These are phyloP conservation scores for Phoebastria nigripes DNA, from an alignment of 2,797 vertebrate species.

Conservation along the genomic window DNA sequence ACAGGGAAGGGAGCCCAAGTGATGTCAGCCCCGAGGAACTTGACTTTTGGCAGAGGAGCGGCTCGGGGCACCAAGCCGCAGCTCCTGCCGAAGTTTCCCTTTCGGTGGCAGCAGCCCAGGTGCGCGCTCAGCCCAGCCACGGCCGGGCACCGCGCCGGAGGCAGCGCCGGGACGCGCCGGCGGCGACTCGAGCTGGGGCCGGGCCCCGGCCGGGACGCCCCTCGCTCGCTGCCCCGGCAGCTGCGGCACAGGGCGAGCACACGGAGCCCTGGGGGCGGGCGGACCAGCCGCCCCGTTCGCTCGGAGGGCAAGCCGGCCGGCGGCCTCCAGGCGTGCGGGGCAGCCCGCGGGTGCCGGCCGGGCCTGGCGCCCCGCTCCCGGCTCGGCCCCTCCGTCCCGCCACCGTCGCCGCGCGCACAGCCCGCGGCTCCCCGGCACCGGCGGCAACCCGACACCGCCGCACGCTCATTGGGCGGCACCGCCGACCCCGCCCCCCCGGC, in stretches of 20 bases:
- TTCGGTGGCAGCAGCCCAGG: neutral
- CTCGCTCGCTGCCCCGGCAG: neutral
- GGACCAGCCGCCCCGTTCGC: too few species aligned
- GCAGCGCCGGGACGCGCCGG: neutral
- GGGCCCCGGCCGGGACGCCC: neutral
- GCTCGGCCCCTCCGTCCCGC: neutral
- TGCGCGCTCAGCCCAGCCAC: neutral
- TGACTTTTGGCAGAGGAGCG: neutral
- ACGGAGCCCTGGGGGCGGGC: accelerated
- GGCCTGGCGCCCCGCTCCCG: accelerated
- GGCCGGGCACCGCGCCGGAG: neutral
- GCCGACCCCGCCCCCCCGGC: neutral
- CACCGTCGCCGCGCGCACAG: neutral
- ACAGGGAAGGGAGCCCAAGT: neutral
- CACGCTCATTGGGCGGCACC: conserved; percentile 46
- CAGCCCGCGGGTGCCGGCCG: accelerated
- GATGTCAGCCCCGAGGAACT: neutral
- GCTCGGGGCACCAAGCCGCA: neutral
- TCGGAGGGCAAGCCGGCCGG: neutral
- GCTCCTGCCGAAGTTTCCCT: neutral
- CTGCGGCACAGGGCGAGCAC: neutral
- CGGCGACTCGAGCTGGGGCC: neutral
- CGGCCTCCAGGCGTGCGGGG: neutral
- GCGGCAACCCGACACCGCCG: conserved; percentile 58
- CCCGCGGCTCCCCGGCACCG: neutral